Percentiles rank a stretch among this genome's conserved stretches.
Evolutionary conservation across 1,140 invertebrate genomes (phyloP).

Genomic region (Drosophila sturtevanti): DNA sequence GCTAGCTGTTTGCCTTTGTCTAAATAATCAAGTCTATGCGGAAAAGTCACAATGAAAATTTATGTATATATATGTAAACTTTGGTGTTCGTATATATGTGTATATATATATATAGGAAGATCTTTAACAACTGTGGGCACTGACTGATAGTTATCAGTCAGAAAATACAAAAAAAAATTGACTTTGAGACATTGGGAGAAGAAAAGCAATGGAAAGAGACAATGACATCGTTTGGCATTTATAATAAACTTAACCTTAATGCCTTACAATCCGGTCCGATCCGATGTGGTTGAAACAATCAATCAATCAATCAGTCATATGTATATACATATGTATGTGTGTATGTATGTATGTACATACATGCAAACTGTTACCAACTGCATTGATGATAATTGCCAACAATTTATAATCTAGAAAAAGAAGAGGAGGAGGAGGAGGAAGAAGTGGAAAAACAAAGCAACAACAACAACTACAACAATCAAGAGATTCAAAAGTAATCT

Average conservation of each 20-base stretch:
- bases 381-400: conserved; percentile 38
- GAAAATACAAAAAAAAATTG: not conserved
- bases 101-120: conserved; percentile 33
- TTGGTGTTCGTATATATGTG: not conserved
- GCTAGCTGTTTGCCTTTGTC: not conserved
- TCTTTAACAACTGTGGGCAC: conserved; percentile 5
- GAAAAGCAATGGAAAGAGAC: conserved; percentile 34
- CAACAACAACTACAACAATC: not conserved
- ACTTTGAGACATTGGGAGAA: not conserved
- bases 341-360: too few species aligned
- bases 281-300: not conserved
- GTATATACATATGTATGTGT: too few species aligned
- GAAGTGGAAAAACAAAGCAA: not conserved
- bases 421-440: not conserved
- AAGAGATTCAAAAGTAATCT: not conserved
- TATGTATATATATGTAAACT: conserved; percentile 24
- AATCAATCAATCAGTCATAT: conserved; percentile 59
- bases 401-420: conserved; percentile 6
- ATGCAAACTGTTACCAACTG: conserved; percentile 36
- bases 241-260: conserved; percentile 69
- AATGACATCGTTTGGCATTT: conserved; percentile 75
- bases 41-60: conserved; percentile 54
- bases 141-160: conserved; percentile 14
- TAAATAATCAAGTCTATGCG: not conserved
- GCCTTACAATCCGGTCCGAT: conserved; percentile 31